These are phyloP conservation scores for Gopherus evgoodei DNA, from an alignment of 2,113 vertebrate species.

Conservation along the genomic window DNA sequence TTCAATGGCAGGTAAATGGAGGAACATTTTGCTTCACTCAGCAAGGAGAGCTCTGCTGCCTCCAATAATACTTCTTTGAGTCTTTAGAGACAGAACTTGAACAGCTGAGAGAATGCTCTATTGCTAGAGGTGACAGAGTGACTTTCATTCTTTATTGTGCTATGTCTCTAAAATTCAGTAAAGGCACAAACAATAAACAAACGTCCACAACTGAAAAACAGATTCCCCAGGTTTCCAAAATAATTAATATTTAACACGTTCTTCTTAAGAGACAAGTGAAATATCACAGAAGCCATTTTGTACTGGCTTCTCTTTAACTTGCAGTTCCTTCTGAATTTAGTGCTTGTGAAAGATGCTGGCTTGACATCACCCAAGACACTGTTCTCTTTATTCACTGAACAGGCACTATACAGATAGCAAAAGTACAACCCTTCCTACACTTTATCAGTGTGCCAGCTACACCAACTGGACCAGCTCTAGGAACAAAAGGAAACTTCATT, in stretches of 20 bases:
- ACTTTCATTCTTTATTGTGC: conserved; percentile 39
- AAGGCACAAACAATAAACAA: conserved; percentile 10
- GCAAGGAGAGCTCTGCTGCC: not conserved
- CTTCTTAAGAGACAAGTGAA: not conserved
- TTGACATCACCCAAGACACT: not conserved
- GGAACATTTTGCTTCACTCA: not conserved
- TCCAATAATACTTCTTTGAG: conserved; percentile 9
- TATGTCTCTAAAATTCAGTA: conserved; percentile 38
- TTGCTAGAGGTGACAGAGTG: not conserved
- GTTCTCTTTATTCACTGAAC: not conserved
- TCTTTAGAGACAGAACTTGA: conserved; percentile 38
- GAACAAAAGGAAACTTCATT: not conserved
- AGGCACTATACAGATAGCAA: not conserved
- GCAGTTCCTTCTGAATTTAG: not conserved
- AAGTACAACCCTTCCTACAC: not conserved
- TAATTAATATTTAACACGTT: not conserved
- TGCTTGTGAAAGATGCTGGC: not conserved
- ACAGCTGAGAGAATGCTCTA: not conserved
- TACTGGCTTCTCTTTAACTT: not conserved
- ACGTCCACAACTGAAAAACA: conserved; percentile 6
- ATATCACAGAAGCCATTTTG: not conserved
- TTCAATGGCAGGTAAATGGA: conserved; percentile 26
- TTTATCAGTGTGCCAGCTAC: accelerated
- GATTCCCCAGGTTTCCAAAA: not conserved
- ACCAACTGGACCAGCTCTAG: not conserved